Evolutionary conservation across 1,140 invertebrate genomes (phyloP).

Genomic region (Ectropis grisescens): DNA sequence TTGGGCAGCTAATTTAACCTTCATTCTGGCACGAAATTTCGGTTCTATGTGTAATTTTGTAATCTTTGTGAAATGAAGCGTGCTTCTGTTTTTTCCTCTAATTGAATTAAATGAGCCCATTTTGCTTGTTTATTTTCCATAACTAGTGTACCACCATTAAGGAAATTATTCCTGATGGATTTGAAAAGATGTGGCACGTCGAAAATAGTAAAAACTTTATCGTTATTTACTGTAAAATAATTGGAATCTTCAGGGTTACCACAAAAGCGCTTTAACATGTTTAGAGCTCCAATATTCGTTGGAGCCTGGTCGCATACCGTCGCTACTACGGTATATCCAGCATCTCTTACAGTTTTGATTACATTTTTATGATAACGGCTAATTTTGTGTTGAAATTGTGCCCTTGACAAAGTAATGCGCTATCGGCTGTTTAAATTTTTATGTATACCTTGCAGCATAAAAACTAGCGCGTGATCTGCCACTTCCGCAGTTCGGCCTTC

Average conservation of each 20-base stretch:
- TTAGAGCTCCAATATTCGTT: conserved; percentile 12
- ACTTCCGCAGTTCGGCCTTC: conserved; percentile 7
- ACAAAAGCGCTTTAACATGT: conserved; percentile 3
- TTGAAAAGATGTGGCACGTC: conserved; percentile 10
- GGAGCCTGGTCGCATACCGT: conserved; percentile 15
- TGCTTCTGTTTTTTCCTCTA: neutral
- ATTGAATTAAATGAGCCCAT: conserved; percentile 1
- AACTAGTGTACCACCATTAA: conserved; percentile 1
- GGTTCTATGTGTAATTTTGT: conserved; percentile 6
- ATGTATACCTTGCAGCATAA: conserved; percentile 7
- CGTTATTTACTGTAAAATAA: conserved; percentile 6
- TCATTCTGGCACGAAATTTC: conserved; percentile 7
- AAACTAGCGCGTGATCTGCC: conserved; percentile 5
- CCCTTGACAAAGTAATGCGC: conserved; percentile 10
- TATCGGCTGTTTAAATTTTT: conserved; percentile 9
- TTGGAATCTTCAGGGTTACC: conserved; percentile 1
- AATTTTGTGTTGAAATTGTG: conserved; percentile 1
- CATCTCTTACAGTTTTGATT: conserved; percentile 2
- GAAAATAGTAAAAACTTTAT: conserved; percentile 9
- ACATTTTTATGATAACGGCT: conserved; percentile 6
- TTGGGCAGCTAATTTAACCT: conserved; percentile 10
- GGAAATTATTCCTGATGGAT: conserved; percentile 8
- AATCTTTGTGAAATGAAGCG: conserved; percentile 6
- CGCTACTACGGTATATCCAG: conserved; percentile 10
- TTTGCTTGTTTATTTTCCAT: conserved; percentile 4